A percentile compares a stretch with the other conserved stretches of the same genome.
These are phyloP conservation scores for cattle (Bos taurus) DNA, from an alignment of 2,113 vertebrate genomes.

Conservation along the genomic window DNA sequence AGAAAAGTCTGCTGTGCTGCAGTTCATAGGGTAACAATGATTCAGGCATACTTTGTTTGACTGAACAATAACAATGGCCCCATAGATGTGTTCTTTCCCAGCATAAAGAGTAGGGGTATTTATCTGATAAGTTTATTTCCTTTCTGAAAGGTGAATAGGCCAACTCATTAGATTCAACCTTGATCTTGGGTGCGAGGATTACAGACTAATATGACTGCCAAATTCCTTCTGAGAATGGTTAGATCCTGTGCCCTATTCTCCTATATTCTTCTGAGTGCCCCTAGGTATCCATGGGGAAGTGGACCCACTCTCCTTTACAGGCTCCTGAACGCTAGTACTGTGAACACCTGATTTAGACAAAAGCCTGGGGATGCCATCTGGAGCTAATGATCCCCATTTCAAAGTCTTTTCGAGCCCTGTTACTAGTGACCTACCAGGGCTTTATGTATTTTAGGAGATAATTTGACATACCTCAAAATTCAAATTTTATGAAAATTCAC, in stretches of 20 bases:
- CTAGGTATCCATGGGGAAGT: neutral
- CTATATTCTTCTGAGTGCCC: neutral
- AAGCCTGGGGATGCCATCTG: rapidly evolving
- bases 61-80: neutral
- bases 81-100: neutral
- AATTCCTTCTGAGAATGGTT: neutral
- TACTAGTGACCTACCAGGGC: too few relatives aligned
- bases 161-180: neutral
- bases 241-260: rapidly evolving
- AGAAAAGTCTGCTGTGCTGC: neutral
- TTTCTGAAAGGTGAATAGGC: too few relatives aligned
- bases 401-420: neutral
- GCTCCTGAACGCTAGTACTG: neutral
- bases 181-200: neutral
- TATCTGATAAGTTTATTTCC: neutral
- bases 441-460: neutral
- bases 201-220: neutral
- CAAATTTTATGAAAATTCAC: neutral
- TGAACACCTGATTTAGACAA: neutral
- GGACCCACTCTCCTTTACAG: neutral
- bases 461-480: neutral
- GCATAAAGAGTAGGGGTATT: neutral
- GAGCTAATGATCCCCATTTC: neutral
- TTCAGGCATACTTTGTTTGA: neutral
- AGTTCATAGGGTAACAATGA: neutral